A percentile compares a stretch with the other conserved stretches of the same genome.
Evolutionary conservation across 2,113 vertebrate species (phyloP).

Genomic region (Dipodomys stephensi): DNA sequence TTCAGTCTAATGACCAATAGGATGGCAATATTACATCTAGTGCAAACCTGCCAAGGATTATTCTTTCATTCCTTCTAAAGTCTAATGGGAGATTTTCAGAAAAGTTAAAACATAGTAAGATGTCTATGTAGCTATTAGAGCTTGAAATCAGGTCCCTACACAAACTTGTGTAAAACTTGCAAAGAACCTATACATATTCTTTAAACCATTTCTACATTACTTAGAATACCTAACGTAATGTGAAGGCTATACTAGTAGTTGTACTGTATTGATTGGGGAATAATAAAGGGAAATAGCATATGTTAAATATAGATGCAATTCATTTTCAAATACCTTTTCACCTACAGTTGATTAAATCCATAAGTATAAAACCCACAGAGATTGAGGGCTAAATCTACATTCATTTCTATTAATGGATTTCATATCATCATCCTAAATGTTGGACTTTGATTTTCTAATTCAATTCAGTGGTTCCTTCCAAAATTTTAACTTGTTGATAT

Average conservation of each 20-base stretch:
- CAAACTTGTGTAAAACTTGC: not conserved
- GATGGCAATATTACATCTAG: not conserved
- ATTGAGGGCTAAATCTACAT: not conserved
- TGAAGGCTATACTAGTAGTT: not conserved
- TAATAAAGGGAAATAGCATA: not conserved
- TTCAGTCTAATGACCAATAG: not conserved
- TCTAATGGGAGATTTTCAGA: not conserved
- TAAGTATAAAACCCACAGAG: not conserved
- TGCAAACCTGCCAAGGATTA: not conserved
- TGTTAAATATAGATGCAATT: not conserved
- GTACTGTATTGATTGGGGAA: not conserved
- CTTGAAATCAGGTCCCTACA: not conserved
- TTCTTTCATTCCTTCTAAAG: not conserved
- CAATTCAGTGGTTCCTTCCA: not conserved
- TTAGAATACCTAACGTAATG: not conserved
- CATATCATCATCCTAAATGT: not conserved
- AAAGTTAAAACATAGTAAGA: not conserved
- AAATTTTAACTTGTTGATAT: conserved; percentile 9
- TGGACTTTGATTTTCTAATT: conserved; percentile 9
- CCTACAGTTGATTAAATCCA: not conserved
- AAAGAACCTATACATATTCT: too few species aligned
- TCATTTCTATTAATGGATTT: not conserved
- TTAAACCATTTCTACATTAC: not conserved
- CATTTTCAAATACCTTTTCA: not conserved
- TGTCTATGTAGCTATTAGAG: not conserved